Base-by-base conservation (phyloP, 2,888 invertebrate species). In the Andrena trimmerana region DNA sequence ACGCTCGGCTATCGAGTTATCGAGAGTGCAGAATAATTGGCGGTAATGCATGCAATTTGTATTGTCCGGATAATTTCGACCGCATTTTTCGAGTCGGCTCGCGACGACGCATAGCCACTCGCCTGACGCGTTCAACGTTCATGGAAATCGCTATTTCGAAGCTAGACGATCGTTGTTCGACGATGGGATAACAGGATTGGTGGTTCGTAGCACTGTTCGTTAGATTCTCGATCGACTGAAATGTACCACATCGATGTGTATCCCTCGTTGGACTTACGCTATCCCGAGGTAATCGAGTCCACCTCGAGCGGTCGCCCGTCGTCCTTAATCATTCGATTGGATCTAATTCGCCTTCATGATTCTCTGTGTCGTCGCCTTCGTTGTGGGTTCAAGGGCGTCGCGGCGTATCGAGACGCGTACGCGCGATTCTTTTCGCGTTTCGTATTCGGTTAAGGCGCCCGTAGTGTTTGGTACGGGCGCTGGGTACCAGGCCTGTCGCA, bases 261-360 rank as follows among this genome's bases (percentile, higher is more conserved):
- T 65, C 63, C 16, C 52, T 78, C 77, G 50, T 54, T 60, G 69
- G 74, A 72, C 67, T 78, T 78, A 68, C 71, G 48, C 33, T 79
- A 82, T 81, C 78, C 74, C 76, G 81, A 87, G 80, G 78, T 86
- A 78, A 87, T 86, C 84, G 85, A 80, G 78, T 87, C 89, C 83
- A 87, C 84, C 84, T 81, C 83, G 86, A 78, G 59, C 65, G 67
- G 69, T 83, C 67, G 81, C 68, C 78, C 67, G 83, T 80, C 81
- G 86, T 88, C 80, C 86, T 88, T 88, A 88, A 89, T 89, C 89
- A 77, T 89, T 89, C 87, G 86, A 89, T 89, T 87, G 84, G 69
- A 87, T 86, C 89, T 89, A 88, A 88, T 88, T 88, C 86, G 86
- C 86, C 81, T 87, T 86, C 81, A 84, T 87, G 87, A 88, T 80